Conservation (phyloP, 2,888 invertebrate species). For the Bugula neritina region DNA sequence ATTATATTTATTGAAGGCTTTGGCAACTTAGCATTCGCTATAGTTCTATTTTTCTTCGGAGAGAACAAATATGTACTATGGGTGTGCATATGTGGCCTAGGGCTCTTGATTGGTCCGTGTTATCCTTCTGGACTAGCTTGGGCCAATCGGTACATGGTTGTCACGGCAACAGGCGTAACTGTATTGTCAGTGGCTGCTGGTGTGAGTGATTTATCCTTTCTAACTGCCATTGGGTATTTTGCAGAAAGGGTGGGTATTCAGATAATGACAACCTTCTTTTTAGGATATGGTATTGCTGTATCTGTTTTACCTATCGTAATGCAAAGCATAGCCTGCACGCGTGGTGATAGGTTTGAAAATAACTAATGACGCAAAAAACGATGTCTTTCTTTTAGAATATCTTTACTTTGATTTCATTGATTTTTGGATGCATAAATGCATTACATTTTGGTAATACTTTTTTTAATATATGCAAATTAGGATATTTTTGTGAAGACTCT, state of each 20-base stretch:
- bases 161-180: conserved; percentile 33
- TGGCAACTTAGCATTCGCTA: conserved; percentile 30
- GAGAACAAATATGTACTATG: conserved; percentile 31
- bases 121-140: conserved; percentile 34
- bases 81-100: conserved; percentile 31
- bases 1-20: conserved; percentile 31
- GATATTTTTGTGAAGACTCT: too few relatives aligned
- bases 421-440: too few relatives aligned
- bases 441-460: too few relatives aligned
- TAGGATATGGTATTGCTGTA: conserved; percentile 9
- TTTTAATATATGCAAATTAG: too few relatives aligned
- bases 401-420: too few relatives aligned
- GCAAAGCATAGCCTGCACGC: conserved; percentile 12
- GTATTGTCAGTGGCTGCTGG: conserved; percentile 32
- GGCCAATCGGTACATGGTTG: conserved; percentile 33
- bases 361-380: too few relatives aligned
- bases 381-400: too few relatives aligned
- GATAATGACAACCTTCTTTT: conserved; percentile 1
- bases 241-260: background rate
- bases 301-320: background rate
- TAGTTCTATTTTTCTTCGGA: conserved; percentile 31
- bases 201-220: conserved; percentile 31
- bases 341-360: conserved; percentile 14
- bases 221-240: conserved; percentile 32
- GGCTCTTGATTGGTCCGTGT: conserved; percentile 32